Conservation (phyloP, 2,113 vertebrate genomes). For the Capra hircus region DNA sequence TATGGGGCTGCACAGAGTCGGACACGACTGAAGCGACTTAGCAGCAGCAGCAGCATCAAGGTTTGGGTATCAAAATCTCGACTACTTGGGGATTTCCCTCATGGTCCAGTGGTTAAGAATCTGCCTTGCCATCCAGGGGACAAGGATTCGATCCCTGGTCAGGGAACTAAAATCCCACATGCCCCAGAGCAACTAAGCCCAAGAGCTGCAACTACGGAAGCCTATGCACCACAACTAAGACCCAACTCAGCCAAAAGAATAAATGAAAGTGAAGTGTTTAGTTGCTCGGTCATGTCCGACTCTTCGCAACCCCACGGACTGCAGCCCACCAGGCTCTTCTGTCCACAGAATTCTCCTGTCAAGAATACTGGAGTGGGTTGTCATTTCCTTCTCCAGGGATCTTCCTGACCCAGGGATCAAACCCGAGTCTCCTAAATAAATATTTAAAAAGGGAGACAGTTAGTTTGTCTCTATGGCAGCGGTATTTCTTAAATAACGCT, state of each 20-base stretch:
- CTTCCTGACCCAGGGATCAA: neutral
- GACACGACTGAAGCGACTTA: too few species aligned
- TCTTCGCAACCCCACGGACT: neutral
- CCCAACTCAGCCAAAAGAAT: neutral
- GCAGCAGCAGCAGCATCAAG: neutral
- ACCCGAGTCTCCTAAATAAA: neutral
- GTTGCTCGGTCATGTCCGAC: neutral
- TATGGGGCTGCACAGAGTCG: too few species aligned
- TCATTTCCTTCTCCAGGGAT: neutral
- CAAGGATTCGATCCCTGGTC: neutral
- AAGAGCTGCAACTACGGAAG: neutral
- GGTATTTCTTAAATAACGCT: neutral
- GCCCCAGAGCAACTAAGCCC: neutral
- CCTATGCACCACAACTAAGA: neutral
- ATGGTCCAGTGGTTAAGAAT: neutral
- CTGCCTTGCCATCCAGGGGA: neutral
- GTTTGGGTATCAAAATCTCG: neutral
- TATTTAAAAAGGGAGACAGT: neutral
- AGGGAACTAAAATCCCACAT: neutral
- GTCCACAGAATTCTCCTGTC: neutral
- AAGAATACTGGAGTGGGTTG: neutral
- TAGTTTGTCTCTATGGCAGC: neutral
- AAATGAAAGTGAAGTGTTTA: neutral
- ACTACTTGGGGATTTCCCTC: neutral
- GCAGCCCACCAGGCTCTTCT: neutral